phyloP scores from a whole-genome alignment of 2,888 invertebrate species.

The Myopa testacea region DNA sequence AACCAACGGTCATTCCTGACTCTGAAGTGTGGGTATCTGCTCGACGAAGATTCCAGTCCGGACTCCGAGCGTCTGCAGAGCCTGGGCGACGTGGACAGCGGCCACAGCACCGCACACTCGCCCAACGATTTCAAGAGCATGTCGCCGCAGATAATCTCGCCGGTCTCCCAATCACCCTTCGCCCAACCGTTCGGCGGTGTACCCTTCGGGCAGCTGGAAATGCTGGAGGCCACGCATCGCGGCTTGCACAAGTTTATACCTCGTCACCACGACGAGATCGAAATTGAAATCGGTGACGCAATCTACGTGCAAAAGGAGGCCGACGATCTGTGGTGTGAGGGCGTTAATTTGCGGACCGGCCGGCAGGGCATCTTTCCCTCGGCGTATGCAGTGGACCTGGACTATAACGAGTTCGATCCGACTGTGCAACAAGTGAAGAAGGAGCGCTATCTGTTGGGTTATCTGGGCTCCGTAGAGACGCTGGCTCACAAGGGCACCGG shows the following conservation, averaged over 20 bases:
- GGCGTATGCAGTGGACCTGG: conserved; percentile 96
- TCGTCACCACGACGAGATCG: conserved; percentile 94
- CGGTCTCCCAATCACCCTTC: conserved; percentile 74
- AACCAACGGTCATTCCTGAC: conserved; percentile 73
- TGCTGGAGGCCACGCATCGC: conserved; percentile 93
- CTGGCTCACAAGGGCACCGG: conserved; percentile 97
- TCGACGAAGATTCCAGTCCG: conserved; percentile 86
- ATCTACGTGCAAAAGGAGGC: conserved; percentile 96
- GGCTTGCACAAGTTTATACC: conserved; percentile 96
- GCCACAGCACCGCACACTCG: conserved; percentile 91
- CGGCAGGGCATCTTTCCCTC: conserved; percentile 96
- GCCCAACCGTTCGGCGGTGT: conserved; percentile 78
- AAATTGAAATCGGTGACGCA: conserved; percentile 97
- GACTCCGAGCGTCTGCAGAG: conserved; percentile 86
- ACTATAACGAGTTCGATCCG: conserved; percentile 95
- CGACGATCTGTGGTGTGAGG: conserved; percentile 98
- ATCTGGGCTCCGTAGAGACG: conserved; percentile 96
- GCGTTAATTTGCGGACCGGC: conserved; percentile 93
- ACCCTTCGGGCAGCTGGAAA: conserved; percentile 83
- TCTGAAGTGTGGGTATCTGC: conserved; percentile 79
- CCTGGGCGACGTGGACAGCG: conserved; percentile 84
- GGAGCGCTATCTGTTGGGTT: conserved; percentile 90
- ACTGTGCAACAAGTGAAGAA: conserved; percentile 84
- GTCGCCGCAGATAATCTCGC: conserved; percentile 77
- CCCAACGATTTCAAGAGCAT: conserved; percentile 90